These are phyloP conservation scores for Crotophaga sulcirostris DNA, from an alignment of 2,113 vertebrate species.

Conservation along the genomic window DNA sequence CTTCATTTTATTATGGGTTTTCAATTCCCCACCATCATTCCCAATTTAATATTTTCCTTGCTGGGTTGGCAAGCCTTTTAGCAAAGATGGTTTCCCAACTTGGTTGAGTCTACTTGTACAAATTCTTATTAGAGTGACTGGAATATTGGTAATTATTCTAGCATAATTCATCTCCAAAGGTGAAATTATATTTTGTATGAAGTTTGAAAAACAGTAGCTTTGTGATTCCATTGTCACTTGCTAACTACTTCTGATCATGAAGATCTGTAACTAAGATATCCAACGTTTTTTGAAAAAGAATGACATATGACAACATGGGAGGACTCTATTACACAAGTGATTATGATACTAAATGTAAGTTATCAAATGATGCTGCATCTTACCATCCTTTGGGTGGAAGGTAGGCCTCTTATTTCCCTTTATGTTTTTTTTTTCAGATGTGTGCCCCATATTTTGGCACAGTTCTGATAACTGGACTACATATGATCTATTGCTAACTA, in stretches of 20 bases:
- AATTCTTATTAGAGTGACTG: not conserved
- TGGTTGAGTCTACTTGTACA: not conserved
- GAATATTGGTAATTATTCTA: not conserved
- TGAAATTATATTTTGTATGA: not conserved
- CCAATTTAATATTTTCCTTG: not conserved
- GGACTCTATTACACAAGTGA: not conserved
- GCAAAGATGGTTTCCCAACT: not conserved
- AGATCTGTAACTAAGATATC: not conserved
- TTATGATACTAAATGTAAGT: not conserved
- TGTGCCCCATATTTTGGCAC: conserved; percentile 35
- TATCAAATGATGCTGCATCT: not conserved
- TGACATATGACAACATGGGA: not conserved
- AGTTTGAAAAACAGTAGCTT: not conserved
- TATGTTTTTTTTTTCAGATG: not conserved
- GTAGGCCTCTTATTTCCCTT: not conserved
- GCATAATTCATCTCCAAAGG: not conserved
- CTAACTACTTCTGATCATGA: not conserved
- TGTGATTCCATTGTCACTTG: not conserved
- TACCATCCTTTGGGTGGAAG: not conserved
- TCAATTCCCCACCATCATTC: not conserved
- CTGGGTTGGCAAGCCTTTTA: not conserved
- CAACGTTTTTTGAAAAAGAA: not conserved
- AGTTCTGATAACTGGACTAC: conserved; percentile 2
- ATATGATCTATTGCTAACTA: conserved; percentile 54
- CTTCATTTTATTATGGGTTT: not conserved